Evolutionary conservation across 2,797 vertebrate genomes (phyloP).

Genomic region (Brachymystax lenok): DNA sequence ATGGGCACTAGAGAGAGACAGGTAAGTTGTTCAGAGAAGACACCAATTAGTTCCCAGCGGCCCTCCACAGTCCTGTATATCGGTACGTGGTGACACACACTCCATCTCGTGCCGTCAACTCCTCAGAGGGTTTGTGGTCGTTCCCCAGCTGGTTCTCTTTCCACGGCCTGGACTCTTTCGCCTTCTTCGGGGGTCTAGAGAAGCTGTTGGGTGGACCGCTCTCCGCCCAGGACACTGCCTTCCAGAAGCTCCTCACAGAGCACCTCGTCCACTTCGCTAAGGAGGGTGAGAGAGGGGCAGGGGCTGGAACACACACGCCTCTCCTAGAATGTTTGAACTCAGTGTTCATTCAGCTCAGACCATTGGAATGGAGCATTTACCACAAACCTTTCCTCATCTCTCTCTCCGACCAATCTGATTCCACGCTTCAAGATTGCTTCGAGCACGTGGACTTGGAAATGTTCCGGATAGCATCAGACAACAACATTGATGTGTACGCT

Average conservation of each 20-base stretch:
- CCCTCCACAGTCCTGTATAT: slow-evolving; percentile 76
- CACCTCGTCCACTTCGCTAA: slow-evolving; percentile 71
- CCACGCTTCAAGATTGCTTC: no score
- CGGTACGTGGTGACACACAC: slow-evolving; percentile 78
- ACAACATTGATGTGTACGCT: no score
- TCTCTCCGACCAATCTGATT: background rate
- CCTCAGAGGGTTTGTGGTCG: slow-evolving; percentile 12
- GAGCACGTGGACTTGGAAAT: no score
- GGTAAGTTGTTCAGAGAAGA: no score
- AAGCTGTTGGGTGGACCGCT: slow-evolving; percentile 42
- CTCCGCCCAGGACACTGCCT: slow-evolving; percentile 55
- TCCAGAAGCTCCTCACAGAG: slow-evolving; percentile 65
- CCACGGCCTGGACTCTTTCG: slow-evolving; percentile 67
- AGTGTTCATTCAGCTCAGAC: background rate
- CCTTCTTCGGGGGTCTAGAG: slow-evolving; percentile 70
- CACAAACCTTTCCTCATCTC: background rate
- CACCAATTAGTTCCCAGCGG: slow-evolving; percentile 48
- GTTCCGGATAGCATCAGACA: no score
- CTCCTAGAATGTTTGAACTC: background rate
- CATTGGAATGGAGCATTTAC: background rate
- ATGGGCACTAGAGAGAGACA: background rate
- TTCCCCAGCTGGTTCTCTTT: slow-evolving; percentile 75
- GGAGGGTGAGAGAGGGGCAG: slow-evolving; percentile 61
- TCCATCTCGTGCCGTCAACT: slow-evolving; percentile 53
- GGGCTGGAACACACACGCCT: background rate